phyloP scores from a whole-genome alignment of 2,797 vertebrate genomes.

The Pampus argenteus region DNA sequence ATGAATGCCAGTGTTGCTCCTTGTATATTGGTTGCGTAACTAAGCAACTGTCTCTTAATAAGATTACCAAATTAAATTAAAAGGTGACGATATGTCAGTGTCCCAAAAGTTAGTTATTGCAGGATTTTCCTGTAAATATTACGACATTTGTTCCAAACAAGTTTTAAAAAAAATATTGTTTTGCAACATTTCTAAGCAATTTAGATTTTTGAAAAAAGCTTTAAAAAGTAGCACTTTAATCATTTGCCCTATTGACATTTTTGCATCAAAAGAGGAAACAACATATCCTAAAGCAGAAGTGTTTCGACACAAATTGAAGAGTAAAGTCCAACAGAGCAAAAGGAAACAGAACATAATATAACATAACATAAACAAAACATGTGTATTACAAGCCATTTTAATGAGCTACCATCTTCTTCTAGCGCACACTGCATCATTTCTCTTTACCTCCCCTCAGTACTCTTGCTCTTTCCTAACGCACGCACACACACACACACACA shows the following conservation, averaged over 20 bases:
- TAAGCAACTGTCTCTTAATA: neutral
- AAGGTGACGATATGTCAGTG: too few relatives aligned
- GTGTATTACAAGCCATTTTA: conserved; percentile 33
- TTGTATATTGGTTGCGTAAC: neutral
- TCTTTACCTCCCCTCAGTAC: conserved; percentile 30
- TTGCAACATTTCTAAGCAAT: neutral
- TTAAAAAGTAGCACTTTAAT: neutral
- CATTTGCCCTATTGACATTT: neutral
- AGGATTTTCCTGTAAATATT: too few relatives aligned
- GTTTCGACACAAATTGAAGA: neutral
- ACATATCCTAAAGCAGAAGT: neutral
- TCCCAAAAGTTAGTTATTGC: neutral
- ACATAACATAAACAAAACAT: too few relatives aligned
- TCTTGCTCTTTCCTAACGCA: conserved; percentile 22
- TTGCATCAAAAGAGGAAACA: conserved; percentile 12
- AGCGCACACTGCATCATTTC: conserved; percentile 44
- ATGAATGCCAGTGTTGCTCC: conserved; percentile 2
- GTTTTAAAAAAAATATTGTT: too few relatives aligned
- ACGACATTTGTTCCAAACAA: neutral
- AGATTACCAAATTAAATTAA: neutral
- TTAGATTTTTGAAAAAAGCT: neutral
- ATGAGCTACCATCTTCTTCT: conserved; percentile 37
- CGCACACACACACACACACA: conserved; percentile 25
- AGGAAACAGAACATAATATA: neutral
- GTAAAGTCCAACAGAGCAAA: conserved; percentile 15